Percentiles rank a stretch among this genome's conserved stretches.
Evolutionary conservation across 2,888 invertebrate genomes (phyloP).

Genomic region (Apamea epomidion): DNA sequence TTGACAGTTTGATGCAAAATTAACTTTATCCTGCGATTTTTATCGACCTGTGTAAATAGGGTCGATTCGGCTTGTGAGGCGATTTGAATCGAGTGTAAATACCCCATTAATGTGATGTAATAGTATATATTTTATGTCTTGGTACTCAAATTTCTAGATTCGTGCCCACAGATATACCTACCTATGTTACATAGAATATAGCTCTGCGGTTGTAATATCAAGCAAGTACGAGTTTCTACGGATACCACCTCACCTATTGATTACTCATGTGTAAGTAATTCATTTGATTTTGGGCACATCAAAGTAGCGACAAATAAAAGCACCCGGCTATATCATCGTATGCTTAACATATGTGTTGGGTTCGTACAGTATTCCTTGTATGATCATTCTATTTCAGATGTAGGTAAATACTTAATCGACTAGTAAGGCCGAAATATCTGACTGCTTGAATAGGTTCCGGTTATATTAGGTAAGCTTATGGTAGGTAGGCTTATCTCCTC

Average conservation of each 20-base stretch:
- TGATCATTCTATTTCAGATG: conserved; percentile 24
- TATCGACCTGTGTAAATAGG: not conserved
- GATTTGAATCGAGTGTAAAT: not conserved
- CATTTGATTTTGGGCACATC: conserved; percentile 40
- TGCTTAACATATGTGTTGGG: conserved; percentile 7
- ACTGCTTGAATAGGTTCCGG: not conserved
- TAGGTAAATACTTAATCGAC: conserved; percentile 21
- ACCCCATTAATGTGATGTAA: not conserved
- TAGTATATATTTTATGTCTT: not conserved
- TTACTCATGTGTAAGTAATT: conserved; percentile 43
- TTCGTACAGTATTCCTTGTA: not conserved
- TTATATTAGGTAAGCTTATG: not conserved
- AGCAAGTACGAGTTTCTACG: conserved; percentile 25
- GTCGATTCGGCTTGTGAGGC: not conserved
- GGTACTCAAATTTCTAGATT: not conserved
- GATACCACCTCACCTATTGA: conserved; percentile 37
- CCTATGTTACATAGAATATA: not conserved
- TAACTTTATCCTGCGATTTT: not conserved
- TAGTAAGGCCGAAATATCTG: conserved; percentile 4
- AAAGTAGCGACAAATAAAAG: conserved; percentile 26
- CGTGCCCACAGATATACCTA: too few species aligned
- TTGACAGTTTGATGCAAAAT: not conserved
- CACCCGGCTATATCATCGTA: not conserved
- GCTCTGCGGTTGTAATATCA: conserved; percentile 2
- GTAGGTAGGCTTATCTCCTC: too few species aligned